Percentiles rank a stretch among this genome's conserved stretches.
Evolutionary conservation across 1,140 invertebrate genomes (phyloP).

Genomic region (Aphaenogaster rudis): DNA sequence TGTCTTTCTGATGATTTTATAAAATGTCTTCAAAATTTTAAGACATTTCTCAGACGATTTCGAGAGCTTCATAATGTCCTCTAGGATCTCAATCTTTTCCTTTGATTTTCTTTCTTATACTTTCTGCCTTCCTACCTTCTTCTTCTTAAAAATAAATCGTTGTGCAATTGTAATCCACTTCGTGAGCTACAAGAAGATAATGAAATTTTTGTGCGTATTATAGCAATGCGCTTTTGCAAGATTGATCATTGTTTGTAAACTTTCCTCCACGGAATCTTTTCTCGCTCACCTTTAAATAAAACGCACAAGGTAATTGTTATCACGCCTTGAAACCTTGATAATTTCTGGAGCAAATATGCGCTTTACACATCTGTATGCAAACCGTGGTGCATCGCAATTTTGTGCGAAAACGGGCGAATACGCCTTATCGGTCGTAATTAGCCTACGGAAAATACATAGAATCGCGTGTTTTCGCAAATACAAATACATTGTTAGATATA

Average conservation of each 20-base stretch:
- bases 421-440: background rate
- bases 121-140: background rate
- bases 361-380: background rate
- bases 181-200: background rate
- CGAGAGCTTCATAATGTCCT: background rate
- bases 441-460: background rate
- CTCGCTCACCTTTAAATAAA: background rate
- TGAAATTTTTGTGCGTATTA: background rate
- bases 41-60: background rate
- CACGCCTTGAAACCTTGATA: background rate
- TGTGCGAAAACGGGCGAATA: background rate
- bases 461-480: background rate
- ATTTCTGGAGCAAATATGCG: conserved; percentile 11
- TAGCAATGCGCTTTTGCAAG: background rate
- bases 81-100: background rate
- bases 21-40: background rate
- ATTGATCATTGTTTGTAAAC: conserved; percentile 46
- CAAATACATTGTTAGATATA: background rate
- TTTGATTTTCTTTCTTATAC: background rate
- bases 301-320: background rate
- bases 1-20: background rate
- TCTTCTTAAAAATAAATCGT: background rate
- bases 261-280: background rate
- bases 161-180: background rate
- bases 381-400: background rate